A percentile compares a stretch with the other conserved stretches of the same genome.
Conservation (phyloP, 2,797 vertebrate species). For the Lithobates pipiens region DNA sequence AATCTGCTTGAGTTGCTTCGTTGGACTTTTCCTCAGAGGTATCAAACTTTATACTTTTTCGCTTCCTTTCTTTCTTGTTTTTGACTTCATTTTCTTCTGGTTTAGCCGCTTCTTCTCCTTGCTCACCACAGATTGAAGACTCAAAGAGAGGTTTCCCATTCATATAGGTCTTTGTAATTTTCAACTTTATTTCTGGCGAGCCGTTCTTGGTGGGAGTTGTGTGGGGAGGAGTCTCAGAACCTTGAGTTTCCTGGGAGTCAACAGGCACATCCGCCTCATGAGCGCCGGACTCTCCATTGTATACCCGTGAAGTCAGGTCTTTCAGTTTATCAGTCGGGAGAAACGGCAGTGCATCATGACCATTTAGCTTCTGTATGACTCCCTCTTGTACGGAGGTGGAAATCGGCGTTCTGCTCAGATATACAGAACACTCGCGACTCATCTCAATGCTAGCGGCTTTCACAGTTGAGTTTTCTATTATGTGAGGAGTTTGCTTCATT, state of each 20-base stretch:
- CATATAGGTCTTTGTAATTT: slow-evolving; percentile 90
- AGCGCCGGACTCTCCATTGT: slow-evolving; percentile 90
- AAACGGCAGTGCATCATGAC: slow-evolving; percentile 81
- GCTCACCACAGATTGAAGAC: slow-evolving; percentile 84
- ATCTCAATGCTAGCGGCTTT: slow-evolving; percentile 81
- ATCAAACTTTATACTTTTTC: slow-evolving; percentile 84
- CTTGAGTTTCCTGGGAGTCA: slow-evolving; percentile 83
- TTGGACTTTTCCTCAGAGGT: slow-evolving; percentile 74
- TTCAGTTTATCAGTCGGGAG: slow-evolving; percentile 86
- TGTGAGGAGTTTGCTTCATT: slow-evolving; percentile 94
- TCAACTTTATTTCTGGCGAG: slow-evolving; percentile 88
- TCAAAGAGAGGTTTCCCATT: slow-evolving; percentile 85
- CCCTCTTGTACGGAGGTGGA: slow-evolving; percentile 88
- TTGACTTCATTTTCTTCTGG: slow-evolving; percentile 72
- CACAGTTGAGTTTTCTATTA: slow-evolving; percentile 81
- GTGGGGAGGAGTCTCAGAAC: slow-evolving; percentile 80
- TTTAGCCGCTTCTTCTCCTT: slow-evolving; percentile 72
- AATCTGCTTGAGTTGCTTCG: slow-evolving; percentile 68
- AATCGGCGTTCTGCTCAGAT: slow-evolving; percentile 90
- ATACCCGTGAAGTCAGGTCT: slow-evolving; percentile 91
- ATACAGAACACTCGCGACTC: slow-evolving; percentile 85
- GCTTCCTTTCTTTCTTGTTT: slow-evolving; percentile 77
- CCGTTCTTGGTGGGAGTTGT: slow-evolving; percentile 82
- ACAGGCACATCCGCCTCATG: slow-evolving; percentile 81
- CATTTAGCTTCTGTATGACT: slow-evolving; percentile 88